Conservation (phyloP, 2,113 vertebrate genomes). For the Rostratula benghalensis region DNA sequence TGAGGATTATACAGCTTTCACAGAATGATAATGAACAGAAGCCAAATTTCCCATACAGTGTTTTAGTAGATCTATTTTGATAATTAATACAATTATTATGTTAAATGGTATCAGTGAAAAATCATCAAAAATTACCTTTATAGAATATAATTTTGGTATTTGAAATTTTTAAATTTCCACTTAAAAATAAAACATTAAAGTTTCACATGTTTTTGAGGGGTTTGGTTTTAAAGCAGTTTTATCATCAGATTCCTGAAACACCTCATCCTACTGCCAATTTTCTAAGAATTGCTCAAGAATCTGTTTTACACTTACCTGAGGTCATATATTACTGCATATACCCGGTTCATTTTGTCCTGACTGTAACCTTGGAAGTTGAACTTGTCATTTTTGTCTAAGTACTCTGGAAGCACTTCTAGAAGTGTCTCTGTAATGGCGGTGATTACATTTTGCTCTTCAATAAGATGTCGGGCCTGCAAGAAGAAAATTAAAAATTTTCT, state of each 20-base stretch:
- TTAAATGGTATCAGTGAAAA: background rate
- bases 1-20: background rate
- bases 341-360: constrained; percentile 88
- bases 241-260: background rate
- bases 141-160: background rate
- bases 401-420: constrained; percentile 89
- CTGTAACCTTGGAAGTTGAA: constrained; percentile 96
- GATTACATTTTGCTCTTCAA: constrained; percentile 92
- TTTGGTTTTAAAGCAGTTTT: background rate
- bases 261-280: background rate
- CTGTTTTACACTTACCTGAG: constrained; percentile 82
- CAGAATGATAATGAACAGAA: background rate
- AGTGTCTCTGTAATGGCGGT: constrained; percentile 89
- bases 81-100: background rate
- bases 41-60: background rate
- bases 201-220: background rate
- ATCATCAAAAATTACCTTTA: background rate
- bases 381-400: constrained; percentile 87
- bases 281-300: background rate
- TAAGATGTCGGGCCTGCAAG: constrained; percentile 90
- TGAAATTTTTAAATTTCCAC: background rate
- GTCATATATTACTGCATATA: constrained; percentile 93
- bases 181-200: background rate
- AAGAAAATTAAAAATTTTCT: background rate
- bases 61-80: background rate